Evolutionary conservation across 2,888 invertebrate species (phyloP), one percentile per base, ranked within the genome.

Genomic region (Sarcophaga variegata): DNA sequence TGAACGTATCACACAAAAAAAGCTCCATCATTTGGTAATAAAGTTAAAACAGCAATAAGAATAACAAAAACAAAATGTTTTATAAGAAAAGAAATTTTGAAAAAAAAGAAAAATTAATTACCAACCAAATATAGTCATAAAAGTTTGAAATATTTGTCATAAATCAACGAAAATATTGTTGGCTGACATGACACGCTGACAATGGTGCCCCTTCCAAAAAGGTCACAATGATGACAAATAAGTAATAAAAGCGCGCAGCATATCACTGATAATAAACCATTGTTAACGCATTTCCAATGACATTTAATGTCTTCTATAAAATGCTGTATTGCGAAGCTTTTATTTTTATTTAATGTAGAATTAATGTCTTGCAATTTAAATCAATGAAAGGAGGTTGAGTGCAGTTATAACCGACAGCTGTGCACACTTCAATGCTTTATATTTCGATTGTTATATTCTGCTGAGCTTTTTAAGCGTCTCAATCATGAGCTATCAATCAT

Each of bases 61-160:
- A 49, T 12, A 49, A 49, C 49, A 37, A 22, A 71, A 71, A 63
- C 6, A 20, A 45, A 63, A 75, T 76, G 49, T 64, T 64, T 75
- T 49, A 64, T 54, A 75, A 64, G 54, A 66, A 64, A 49, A 37
- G 47, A 49, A 49, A 75, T 76, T 64, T 10, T 10, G 37, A 37
- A 17, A 49, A 14, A 49, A 60, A 72, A 1, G 3, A 71, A 27
- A 76, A 76, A 66, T 59, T 76, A 76, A 76, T 76, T 76, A 67
- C 59, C 20, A 67, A 37, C 66, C 59, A 76, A 76, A 76, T 37
- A 67, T 59, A 76, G 37, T 59, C 54, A 59, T 76, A 76, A 66
- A 67, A 37, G 67, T 76, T 37, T 67, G 76, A 67, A 67, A 66
- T 76, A 76, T 66, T 72, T 60, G 60, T 67, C 76, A 76, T 76